Percentiles rank a stretch among this genome's conserved stretches.
phyloP scores from a whole-genome alignment of 2,113 vertebrate species.

The Rhinoderma darwinii region DNA sequence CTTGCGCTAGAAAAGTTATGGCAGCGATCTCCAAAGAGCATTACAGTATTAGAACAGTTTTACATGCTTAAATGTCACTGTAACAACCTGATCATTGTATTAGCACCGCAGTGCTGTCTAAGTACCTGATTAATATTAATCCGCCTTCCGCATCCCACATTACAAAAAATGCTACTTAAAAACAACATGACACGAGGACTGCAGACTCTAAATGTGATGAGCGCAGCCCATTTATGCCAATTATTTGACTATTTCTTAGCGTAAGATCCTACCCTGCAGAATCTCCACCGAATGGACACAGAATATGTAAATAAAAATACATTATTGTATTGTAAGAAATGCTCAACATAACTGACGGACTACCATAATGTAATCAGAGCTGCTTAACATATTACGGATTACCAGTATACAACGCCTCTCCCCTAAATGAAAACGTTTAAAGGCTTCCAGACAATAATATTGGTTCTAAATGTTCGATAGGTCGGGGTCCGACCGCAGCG shows the following conservation, averaged over 20 bases:
- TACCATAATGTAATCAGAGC: constrained; percentile 32
- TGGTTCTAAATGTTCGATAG: no score
- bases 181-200: constrained; percentile 32
- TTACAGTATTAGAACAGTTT: constrained; percentile 70
- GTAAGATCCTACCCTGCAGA: constrained; percentile 77
- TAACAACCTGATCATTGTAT: constrained; percentile 76
- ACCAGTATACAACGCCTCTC: constrained; percentile 1
- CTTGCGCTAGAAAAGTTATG: constrained; percentile 77
- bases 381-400: constrained; percentile 22
- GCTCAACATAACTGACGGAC: constrained; percentile 36
- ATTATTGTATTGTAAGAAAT: constrained; percentile 35
- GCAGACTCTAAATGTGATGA: constrained; percentile 64
- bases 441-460: not conserved
- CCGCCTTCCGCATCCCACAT: constrained; percentile 74
- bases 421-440: no score
- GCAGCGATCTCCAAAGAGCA: constrained; percentile 71
- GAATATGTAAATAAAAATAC: constrained; percentile 59
- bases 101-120: constrained; percentile 75
- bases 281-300: constrained; percentile 72
- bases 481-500: no score
- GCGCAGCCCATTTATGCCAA: constrained; percentile 64
- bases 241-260: constrained; percentile 67
- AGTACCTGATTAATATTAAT: constrained; percentile 78
- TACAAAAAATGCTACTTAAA: constrained; percentile 70
- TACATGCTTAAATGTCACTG: constrained; percentile 70